Evolutionary conservation across 2,797 vertebrate genomes (phyloP).

Genomic region (Sebastes matsubarae): DNA sequence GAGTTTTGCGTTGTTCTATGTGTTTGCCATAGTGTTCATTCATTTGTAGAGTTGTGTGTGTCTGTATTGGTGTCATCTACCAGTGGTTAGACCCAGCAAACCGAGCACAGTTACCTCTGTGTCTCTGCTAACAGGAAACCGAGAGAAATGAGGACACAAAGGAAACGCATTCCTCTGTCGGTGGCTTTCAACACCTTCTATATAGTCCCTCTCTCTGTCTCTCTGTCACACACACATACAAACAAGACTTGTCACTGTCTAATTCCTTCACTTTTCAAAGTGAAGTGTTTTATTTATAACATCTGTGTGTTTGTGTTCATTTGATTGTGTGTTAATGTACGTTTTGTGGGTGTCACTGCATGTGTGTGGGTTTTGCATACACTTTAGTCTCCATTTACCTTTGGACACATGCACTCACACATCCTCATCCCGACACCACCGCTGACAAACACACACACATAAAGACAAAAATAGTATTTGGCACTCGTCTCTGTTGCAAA

Average conservation of each 20-base stretch:
- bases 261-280: not conserved
- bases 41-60: not conserved
- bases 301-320: constrained; percentile 3
- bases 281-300: not conserved
- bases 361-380: constrained; percentile 21
- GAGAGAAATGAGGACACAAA: constrained; percentile 36
- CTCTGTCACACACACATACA: not conserved
- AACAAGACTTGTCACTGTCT: not conserved
- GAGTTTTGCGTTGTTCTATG: not conserved
- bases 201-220: constrained; percentile 2
- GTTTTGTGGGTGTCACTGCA: constrained; percentile 1
- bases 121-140: constrained; percentile 61
- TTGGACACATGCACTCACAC: not conserved
- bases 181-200: constrained; percentile 52
- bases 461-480: not conserved
- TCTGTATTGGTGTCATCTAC: constrained; percentile 15
- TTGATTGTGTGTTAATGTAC: not conserved
- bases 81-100: not conserved
- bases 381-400: constrained; percentile 5
- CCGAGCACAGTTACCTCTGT: constrained; percentile 1
- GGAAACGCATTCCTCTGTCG: constrained; percentile 57
- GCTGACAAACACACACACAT: not conserved
- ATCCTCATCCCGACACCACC: not conserved
- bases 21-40: constrained; percentile 7
- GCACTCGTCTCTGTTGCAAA: constrained; percentile 6